Base-by-base conservation (phyloP, 2,888 invertebrate species). In the Drosophila villosipedis region DNA sequence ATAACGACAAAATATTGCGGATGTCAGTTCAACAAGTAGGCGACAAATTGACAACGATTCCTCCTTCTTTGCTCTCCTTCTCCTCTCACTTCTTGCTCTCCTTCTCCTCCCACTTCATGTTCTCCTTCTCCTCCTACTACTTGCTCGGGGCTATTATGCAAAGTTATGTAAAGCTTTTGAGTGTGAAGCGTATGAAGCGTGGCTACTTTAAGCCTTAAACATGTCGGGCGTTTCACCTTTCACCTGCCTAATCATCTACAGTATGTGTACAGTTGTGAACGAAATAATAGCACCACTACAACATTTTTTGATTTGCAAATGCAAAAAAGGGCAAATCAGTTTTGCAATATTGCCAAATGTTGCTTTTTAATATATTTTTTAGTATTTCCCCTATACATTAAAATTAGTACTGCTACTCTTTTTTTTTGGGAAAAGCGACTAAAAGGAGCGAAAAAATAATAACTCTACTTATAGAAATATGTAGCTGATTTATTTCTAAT, bases 21-120 rank as follows among this genome's bases (percentile, higher is more conserved):
- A 58, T 76, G 72, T 59, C 62, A 57, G 88, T 78, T 87, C 88
- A 88, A 83, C 88, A 83, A 87, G 83, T 78, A 68, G 78, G 81
- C 73, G 69, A 73, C 64, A 81, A 81, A 77, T 81, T 81, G 69
- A 58, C 31, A 65, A 52, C 33, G 49, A 35, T 25, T 60, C 33
- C 30, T 63, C n/a, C 19, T 9, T 19, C 6, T 28, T 19, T 16
- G 16, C 9, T 25, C 47, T 25, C 47, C 22, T 22, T 25, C 47
- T 22, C 47, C 22, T 16, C 7, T 4, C 14, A 4, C 22, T 22
- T 4, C 22, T 22, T 22, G 22, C 14, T 43, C 43, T 9, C 28
- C 28, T 28, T 28, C 28, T 16, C 16, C 2, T n/a, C 14, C 19
- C 4, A 33, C 33, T 16, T 12, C 3, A 28, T 55, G 22, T 14